phyloP scores from a whole-genome alignment of 2,797 vertebrate species.

The Siniperca obscura region DNA sequence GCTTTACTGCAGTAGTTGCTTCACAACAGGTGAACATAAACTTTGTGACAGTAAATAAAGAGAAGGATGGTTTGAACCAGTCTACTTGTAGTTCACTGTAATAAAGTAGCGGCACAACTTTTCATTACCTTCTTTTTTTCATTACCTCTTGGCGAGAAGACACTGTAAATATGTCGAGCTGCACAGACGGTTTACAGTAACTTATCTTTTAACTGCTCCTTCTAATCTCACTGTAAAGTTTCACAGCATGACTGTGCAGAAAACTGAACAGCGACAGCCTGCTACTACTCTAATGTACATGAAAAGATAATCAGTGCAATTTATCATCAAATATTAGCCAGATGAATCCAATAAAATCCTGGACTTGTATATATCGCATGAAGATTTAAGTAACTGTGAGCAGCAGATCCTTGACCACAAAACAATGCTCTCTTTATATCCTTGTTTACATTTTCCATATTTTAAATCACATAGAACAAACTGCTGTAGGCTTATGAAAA shows the following conservation, averaged over 20 bases:
- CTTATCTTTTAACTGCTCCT: slow-evolving; percentile 16
- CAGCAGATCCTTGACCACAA: background rate
- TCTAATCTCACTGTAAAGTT: slow-evolving; percentile 34
- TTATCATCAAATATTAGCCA: slow-evolving; percentile 9
- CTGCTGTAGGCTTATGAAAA: slow-evolving; percentile 5
- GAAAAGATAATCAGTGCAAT: background rate
- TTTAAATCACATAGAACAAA: slow-evolving; percentile 13
- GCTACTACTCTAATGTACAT: background rate
- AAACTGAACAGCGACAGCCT: background rate
- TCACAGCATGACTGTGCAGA: slow-evolving; percentile 3
- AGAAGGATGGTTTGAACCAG: slow-evolving; percentile 13
- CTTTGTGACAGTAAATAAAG: slow-evolving; percentile 2
- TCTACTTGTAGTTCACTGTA: slow-evolving; percentile 23
- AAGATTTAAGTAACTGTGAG: background rate
- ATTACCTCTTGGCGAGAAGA: background rate
- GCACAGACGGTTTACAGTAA: slow-evolving; percentile 22
- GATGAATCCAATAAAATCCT: background rate
- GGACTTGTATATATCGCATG: background rate
- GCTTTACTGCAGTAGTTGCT: background rate
- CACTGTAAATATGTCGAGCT: slow-evolving; percentile 11
- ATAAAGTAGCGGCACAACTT: slow-evolving; percentile 28
- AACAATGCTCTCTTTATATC: background rate
- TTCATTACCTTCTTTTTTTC: slow-evolving; percentile 47
- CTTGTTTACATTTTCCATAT: background rate
- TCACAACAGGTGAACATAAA: background rate